These are phyloP conservation scores for Cervus canadensis DNA, from an alignment of 2,113 vertebrate genomes.

Conservation along the genomic window DNA sequence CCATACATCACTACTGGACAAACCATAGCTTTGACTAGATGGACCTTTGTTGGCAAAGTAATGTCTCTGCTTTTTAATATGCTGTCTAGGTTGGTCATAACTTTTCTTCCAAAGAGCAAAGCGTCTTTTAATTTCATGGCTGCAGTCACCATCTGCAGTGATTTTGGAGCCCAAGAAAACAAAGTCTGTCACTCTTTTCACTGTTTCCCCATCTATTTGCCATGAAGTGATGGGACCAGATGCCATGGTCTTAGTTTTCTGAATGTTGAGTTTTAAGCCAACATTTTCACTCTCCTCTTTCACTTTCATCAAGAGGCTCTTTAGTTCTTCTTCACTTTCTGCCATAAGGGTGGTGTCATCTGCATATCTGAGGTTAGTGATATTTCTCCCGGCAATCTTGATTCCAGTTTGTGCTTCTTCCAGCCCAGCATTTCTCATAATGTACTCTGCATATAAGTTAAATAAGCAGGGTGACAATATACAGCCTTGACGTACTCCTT, in stretches of 20 bases:
- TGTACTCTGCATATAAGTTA: neutral
- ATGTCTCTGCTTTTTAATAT: neutral
- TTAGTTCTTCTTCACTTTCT: neutral
- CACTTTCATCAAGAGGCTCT: neutral
- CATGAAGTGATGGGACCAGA: neutral
- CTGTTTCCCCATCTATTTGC: neutral
- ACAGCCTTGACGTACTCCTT: neutral
- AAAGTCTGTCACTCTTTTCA: neutral
- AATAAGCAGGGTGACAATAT: neutral
- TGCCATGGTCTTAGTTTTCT: neutral
- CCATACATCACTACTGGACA: neutral
- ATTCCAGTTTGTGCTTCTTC: neutral
- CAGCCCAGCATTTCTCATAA: neutral
- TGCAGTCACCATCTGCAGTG: neutral
- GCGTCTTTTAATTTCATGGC: neutral
- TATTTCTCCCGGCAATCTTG: neutral
- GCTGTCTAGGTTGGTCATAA: neutral
- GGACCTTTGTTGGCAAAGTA: neutral
- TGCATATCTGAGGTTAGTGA: neutral
- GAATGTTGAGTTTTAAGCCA: neutral
- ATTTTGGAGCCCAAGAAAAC: neutral
- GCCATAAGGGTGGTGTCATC: neutral
- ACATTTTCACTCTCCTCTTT: neutral
- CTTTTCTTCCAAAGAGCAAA: neutral
- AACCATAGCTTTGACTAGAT: neutral